Conservation (phyloP, 2,888 invertebrate species). For the Amblyjoppa fuscipennis region DNA sequence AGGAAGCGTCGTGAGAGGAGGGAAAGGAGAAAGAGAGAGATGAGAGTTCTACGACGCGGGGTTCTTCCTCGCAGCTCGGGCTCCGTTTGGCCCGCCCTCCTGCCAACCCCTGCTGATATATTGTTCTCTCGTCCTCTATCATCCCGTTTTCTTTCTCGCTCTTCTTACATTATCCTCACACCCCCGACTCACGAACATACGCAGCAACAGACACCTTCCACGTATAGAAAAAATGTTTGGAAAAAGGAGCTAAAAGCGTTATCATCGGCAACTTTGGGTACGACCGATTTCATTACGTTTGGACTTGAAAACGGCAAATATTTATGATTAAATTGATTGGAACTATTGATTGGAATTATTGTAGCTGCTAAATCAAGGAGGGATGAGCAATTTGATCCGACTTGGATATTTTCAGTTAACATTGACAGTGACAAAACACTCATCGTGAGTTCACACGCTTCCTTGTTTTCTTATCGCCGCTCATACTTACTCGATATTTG, state of each 20-base stretch:
- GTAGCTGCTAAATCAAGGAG: no score
- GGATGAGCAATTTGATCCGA: no score
- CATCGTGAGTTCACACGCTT: conserved; percentile 7
- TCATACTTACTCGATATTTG: conserved; percentile 36
- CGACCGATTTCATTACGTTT: not conserved
- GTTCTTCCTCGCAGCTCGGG: conserved; percentile 75
- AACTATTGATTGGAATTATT: no score
- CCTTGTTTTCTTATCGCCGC: conserved; percentile 29
- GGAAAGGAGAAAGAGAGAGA: conserved; percentile 56
- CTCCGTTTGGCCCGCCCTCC: conserved; percentile 71
- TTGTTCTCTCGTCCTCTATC: conserved; percentile 76
- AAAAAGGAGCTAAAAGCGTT: conserved; percentile 20
- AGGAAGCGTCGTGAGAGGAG: conserved; percentile 34
- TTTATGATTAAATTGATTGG: not conserved
- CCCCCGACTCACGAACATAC: conserved; percentile 35
- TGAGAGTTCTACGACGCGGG: conserved; percentile 73
- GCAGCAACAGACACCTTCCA: conserved; percentile 35
- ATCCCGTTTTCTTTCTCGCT: conserved; percentile 60
- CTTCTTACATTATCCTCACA: conserved; percentile 61
- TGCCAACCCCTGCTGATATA: conserved; percentile 80
- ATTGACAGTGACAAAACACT: no score
- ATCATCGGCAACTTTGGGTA: not conserved
- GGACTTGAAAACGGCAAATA: not conserved
- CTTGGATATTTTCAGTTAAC: no score
- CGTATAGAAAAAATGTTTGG: conserved; percentile 38